Evolutionary conservation across 2,113 vertebrate species (phyloP), one percentile per base, ranked within the genome.

Genomic region (Pelodiscus sinensis): DNA sequence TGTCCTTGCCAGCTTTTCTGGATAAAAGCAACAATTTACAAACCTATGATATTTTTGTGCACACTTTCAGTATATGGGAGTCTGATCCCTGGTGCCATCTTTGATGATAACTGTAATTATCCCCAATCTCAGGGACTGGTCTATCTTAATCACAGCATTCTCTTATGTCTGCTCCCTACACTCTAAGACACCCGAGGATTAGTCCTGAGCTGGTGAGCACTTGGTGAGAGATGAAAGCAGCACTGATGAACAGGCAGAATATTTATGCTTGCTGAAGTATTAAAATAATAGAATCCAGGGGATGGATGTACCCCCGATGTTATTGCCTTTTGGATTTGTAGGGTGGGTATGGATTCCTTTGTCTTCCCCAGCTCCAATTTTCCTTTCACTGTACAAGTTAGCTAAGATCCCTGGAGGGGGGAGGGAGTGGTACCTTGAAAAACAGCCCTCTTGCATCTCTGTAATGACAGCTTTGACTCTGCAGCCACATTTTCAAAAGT

Each of bases 61-160:
- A 8, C 65, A 86, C 57, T 87, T 8, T 3, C 3, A 81, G 14
- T 51, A 85, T 94, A 71, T 81, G 15, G 9, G 3, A 68, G 2
- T 79, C 55, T 51, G 56, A 57, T 89, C n/a, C 35, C 81, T 79
- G 29, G 18, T 93, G 55, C 4, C 31, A 6, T n/a, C 73, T 86
- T 92, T 88, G 56, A 18, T 90, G 80, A 93, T 86, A 92, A 88
- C 19, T 27, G 3, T 35, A 84, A 68, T 88, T 92, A 81, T 80
- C 85, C 19, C 55, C 19, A 54, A 0, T 81, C 62, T 82, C 11
- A 79, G 25, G 81, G 50, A 13, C 77, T 89, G 62, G 18, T 24
- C 84, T 84, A 52, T 29, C 16, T 65, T 77, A 78, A 92, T 14
- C 55, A 25, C 11, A 24, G 27, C 60, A 91, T 31, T 84, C 18